Evolutionary conservation across 2,797 vertebrate genomes (phyloP).

Genomic region (Chromobotia macracanthus): DNA sequence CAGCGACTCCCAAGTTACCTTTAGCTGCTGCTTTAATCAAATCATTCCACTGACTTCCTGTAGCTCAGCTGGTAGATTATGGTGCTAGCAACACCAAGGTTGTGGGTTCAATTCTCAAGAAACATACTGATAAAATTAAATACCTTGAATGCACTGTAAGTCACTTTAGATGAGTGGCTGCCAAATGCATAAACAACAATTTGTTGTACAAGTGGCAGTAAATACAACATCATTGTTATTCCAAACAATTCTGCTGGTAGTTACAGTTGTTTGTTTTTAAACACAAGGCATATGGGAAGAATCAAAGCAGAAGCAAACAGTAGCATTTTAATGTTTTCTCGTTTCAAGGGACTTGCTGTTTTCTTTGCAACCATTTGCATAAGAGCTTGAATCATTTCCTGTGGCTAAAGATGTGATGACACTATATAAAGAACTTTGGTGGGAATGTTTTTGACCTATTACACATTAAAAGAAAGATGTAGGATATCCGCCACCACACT

Average conservation of each 20-base stretch:
- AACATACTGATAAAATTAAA: background rate
- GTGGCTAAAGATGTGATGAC: conserved; percentile 36
- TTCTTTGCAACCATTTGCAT: conserved; percentile 15
- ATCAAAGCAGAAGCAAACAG: background rate
- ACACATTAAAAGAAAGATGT: background rate
- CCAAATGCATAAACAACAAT: background rate
- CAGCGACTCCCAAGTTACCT: background rate
- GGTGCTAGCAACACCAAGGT: background rate
- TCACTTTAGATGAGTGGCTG: background rate
- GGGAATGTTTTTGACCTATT: background rate
- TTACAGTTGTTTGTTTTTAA: conserved; percentile 1
- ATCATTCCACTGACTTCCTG: background rate
- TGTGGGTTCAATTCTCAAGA: background rate
- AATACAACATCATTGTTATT: background rate
- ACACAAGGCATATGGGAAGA: background rate
- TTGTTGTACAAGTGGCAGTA: background rate
- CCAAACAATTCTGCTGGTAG: background rate
- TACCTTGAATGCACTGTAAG: too few relatives aligned
- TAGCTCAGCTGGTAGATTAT: background rate
- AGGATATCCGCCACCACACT: background rate
- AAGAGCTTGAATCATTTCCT: conserved; percentile 44
- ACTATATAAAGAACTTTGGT: background rate
- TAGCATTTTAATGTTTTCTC: background rate
- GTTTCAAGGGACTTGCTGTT: background rate
- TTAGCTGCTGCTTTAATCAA: background rate